phyloP scores from a whole-genome alignment of 2,113 vertebrate species.

The Donacobius atricapilla region DNA sequence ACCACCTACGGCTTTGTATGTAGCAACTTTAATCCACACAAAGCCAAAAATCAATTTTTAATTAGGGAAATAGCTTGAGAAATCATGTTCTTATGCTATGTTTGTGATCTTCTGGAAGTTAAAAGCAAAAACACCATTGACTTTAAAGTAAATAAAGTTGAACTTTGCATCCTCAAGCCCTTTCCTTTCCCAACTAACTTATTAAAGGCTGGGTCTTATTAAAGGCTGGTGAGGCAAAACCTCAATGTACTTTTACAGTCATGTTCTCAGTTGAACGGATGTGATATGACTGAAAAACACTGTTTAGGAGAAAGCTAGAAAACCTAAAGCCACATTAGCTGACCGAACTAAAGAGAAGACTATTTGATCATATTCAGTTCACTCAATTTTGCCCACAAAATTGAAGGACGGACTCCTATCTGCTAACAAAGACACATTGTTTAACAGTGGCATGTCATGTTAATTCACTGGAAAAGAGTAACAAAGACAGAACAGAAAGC shows the following conservation, averaged over 20 bases:
- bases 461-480: not conserved
- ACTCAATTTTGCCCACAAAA: not conserved
- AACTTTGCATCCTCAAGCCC: not conserved
- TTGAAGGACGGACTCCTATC: not conserved
- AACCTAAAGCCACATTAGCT: not conserved
- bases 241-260: not conserved
- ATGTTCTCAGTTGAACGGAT: not conserved
- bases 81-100: not conserved
- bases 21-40: constrained; percentile 11
- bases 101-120: not conserved
- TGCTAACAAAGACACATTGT: not conserved
- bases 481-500: not conserved
- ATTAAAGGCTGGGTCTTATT: not conserved
- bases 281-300: not conserved
- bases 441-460: not conserved
- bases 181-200: not conserved
- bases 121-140: not conserved
- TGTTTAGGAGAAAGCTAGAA: not conserved
- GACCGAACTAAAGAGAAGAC: not conserved
- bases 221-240: not conserved
- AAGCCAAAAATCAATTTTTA: constrained; percentile 65
- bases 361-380: not conserved
- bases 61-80: constrained; percentile 46
- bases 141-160: not conserved
- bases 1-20: not conserved